Conservation (phyloP, 1,140 invertebrate species). For the Theocolax elegans region DNA sequence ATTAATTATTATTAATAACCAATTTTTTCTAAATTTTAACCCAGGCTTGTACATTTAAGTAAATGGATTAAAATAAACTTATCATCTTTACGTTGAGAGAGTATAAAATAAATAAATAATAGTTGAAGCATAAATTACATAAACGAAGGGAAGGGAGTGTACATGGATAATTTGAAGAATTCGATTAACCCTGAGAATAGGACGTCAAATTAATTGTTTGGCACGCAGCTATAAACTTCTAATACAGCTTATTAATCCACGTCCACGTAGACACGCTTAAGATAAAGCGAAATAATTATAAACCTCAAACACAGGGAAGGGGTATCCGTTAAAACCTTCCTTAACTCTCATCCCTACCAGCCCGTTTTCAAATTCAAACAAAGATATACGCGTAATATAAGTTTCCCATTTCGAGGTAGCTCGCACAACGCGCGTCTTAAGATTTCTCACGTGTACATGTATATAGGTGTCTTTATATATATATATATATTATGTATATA, state of each 20-base stretch:
- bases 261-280: not conserved
- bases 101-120: too few relatives aligned
- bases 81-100: too few relatives aligned
- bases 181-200: too few relatives aligned
- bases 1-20: too few relatives aligned
- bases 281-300: constrained; percentile 19
- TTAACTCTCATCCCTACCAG: not conserved
- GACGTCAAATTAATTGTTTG: not conserved
- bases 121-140: too few relatives aligned
- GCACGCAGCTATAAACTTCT: not conserved
- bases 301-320: constrained; percentile 9
- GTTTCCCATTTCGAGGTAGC: not conserved
- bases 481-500: not conserved
- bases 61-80: too few relatives aligned
- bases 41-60: too few relatives aligned
- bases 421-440: constrained; percentile 4
- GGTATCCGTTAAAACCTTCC: too few relatives aligned
- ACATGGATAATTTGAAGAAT: too few relatives aligned
- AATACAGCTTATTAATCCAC: not conserved
- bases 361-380: not conserved
- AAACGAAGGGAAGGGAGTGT: too few relatives aligned
- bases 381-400: constrained; percentile 7
- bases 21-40: too few relatives aligned
- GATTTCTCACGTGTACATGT: not conserved
- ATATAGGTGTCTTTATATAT: too few relatives aligned